Evolutionary conservation across 2,797 vertebrate genomes (phyloP).

Genomic region (Manis pentadactyla): DNA sequence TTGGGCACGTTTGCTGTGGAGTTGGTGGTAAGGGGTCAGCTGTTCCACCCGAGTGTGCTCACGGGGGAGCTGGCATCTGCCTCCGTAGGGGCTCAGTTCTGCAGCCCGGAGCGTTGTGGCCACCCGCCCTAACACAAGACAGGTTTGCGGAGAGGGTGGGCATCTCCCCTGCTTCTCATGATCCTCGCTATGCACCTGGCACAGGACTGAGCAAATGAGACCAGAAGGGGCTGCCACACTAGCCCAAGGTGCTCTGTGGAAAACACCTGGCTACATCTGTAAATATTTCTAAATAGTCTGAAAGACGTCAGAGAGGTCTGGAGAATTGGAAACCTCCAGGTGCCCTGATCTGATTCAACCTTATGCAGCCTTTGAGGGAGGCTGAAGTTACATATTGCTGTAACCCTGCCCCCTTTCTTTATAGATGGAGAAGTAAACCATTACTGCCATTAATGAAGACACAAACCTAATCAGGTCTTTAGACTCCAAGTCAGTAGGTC

Average conservation of each 20-base stretch:
- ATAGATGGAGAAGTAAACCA: not conserved
- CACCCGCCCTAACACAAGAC: not conserved
- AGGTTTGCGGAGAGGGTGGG: not conserved
- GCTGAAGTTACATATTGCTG: not conserved
- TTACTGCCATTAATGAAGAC: not conserved
- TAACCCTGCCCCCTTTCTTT: not conserved
- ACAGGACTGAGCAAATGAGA: accelerated
- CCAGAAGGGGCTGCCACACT: not conserved
- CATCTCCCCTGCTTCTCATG: accelerated
- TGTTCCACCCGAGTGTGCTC: accelerated
- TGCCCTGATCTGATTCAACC: not conserved
- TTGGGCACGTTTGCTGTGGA: not conserved
- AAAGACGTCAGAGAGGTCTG: not conserved
- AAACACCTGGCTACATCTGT: not conserved
- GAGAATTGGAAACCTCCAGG: too few relatives aligned
- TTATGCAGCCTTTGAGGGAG: not conserved
- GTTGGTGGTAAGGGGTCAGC: not conserved
- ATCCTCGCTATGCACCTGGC: not conserved
- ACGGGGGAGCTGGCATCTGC: not conserved
- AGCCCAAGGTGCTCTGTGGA: not conserved
- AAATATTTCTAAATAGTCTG: not conserved
- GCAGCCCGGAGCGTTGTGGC: not conserved
- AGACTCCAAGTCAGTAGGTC: not conserved
- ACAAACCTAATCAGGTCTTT: not conserved
- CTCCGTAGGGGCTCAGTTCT: not conserved